Evolutionary conservation across 2,888 invertebrate species (phyloP), one percentile per base, ranked within the genome.

Genomic region (Oxystoma pomonae): DNA sequence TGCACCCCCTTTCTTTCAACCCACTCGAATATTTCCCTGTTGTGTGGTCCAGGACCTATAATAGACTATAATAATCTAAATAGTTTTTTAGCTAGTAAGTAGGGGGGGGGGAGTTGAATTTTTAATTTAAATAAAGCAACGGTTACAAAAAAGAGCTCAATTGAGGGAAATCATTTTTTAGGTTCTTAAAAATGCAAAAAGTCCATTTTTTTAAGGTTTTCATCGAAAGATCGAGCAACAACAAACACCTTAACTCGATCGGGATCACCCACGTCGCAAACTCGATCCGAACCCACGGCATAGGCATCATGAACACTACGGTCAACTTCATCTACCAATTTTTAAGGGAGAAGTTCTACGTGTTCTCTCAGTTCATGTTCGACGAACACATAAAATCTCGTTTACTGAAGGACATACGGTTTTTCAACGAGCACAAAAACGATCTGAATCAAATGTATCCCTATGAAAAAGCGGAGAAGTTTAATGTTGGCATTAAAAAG

Each of bases 361-460:
- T 91, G 0, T 95, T 99, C 78, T 98, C 98, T 0, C 97, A 98
- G 79, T 98, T 98, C 78, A 87, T 99, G 80, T 98, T 92, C 76
- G 98, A 98, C 77, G 99, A 99, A 79, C 96, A 96, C 75, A 96
- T 99, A 58, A 97, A 98, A 79, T 96, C 97, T 0, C 86, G 96
- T 62, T 83, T 99, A 1, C 86, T 94, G 69, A 95, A 96, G 80
- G 97, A 97, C 78, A 83, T 92, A 66, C 86, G 92, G 70, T 88
- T 86, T 75, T 92, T 96, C 74, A 86, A 89, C 66, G 96, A 96
- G 73, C 87, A 86, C 71, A 86, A 87, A 72, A 81, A 79, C 65
- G 81, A 84, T 56, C 82, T 85, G 67, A 86, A 87, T 70, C 87
- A 88, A 70, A 89, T 87, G 78, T 92, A 91, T 80, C 88, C 91